Base-by-base conservation (phyloP, 2,113 vertebrate species). In the Rhinolophus sinicus region DNA sequence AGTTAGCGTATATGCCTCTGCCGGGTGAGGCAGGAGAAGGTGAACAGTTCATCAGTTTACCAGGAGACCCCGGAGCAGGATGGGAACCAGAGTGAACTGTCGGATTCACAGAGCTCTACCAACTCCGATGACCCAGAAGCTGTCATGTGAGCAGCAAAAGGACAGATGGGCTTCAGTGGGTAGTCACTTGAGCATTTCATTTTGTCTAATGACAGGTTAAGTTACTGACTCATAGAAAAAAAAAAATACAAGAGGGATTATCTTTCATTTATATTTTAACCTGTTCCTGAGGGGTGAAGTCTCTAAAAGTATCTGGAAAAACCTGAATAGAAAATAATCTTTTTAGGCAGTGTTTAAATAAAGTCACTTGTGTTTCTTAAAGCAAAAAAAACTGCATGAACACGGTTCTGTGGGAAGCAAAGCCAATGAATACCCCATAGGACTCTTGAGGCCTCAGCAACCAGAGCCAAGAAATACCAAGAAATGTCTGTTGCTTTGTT, bases 241-340 rank as follows among this genome's bases (percentile, higher is more conserved):
- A 65, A 60, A 56, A 44, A 47, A 78, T 30, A 8, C 24, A 47
- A 65, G 21, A 56, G n/a, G 26, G n/a, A 78, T 89, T 94, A 69
- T 24, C 90, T 97, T 65, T 84, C 60, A 88, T 85, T 88, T 75
- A 62, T 35, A 94, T 72, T 90, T 87, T 70, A 95, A 54, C 26
- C 33, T 64, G 56, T 64, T 95, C 70, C 50, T 64, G 58, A 65
- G 28, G 35, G 24, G 44, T 91, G 72, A 75, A 78, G 28, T 70
- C 13, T 35, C 44, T 91, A 33, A 72, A 82, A 88, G 47, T n/a
- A 40, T 35, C 72, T 35, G 60, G 38, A 47, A 92, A 97, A 94
- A 92, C 24, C 50, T 26, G 18, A 85, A 81, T 3, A 80, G 52
- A 88, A 75, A 60, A 83, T 2, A 85, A 67, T 12, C n/a, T 52